These are phyloP conservation scores for Molossus molossus DNA, from an alignment of 2,797 vertebrate genomes.

Conservation along the genomic window DNA sequence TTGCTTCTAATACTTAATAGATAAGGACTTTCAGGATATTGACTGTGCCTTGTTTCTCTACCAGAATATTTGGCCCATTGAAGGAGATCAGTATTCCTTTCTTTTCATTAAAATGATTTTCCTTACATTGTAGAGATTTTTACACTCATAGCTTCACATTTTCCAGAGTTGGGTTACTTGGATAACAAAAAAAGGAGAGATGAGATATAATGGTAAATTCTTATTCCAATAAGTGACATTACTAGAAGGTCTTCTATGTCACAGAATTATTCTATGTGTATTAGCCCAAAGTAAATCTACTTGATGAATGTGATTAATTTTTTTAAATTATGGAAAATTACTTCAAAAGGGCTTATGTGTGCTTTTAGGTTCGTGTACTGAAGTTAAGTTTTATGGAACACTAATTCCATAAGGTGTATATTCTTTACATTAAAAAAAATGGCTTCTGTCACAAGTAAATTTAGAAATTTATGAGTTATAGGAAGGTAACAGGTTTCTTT, in stretches of 20 bases:
- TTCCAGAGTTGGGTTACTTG: neutral
- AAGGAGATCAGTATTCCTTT: neutral
- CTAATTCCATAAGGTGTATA: conserved; percentile 11
- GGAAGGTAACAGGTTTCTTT: neutral
- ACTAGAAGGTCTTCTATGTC: neutral
- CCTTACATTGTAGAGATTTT: neutral
- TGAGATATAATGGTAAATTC: neutral
- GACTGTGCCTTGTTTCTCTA: neutral
- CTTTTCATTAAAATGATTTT: conserved; percentile 55
- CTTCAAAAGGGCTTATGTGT: neutral
- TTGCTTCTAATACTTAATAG: neutral
- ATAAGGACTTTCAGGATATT: neutral
- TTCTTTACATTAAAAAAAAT: neutral
- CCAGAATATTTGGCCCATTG: neutral
- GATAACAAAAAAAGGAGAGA: conserved; percentile 17
- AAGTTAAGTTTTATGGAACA: neutral
- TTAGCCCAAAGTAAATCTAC: conserved; percentile 37
- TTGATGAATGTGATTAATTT: neutral
- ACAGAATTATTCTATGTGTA: neutral
- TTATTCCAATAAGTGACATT: neutral
- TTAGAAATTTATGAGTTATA: conserved; percentile 17
- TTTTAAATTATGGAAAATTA: neutral
- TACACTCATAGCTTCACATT: neutral
- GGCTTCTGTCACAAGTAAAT: neutral
- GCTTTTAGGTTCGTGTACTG: conserved; percentile 19